These are phyloP conservation scores for Trichonephila inaurata DNA, from an alignment of 1,140 invertebrate genomes.

Conservation along the genomic window DNA sequence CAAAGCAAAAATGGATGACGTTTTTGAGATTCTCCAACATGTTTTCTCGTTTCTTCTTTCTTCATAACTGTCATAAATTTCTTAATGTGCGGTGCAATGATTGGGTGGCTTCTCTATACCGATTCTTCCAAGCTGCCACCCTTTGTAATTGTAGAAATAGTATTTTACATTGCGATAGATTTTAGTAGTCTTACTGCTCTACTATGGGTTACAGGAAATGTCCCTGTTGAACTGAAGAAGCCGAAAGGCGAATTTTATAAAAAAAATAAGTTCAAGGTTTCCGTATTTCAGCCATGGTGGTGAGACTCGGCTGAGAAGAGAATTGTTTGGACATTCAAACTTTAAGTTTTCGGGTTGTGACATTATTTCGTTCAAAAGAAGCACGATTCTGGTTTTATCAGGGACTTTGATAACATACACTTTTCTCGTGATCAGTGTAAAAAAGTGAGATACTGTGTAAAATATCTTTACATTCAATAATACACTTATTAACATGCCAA, in stretches of 20 bases:
- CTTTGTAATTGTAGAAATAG: neutral
- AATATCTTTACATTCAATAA: too few relatives aligned
- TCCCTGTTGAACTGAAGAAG: neutral
- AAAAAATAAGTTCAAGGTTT: neutral
- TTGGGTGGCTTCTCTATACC: neutral
- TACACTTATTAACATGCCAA: too few relatives aligned
- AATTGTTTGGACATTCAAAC: neutral
- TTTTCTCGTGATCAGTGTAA: neutral
- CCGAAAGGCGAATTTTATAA: neutral
- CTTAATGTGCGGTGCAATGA: neutral
- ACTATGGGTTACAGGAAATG: neutral
- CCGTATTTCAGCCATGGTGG: neutral
- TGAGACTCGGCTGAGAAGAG: neutral
- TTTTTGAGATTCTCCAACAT: neutral
- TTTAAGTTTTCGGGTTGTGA: neutral
- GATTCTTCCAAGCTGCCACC: neutral
- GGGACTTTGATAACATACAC: slow-evolving; percentile 9
- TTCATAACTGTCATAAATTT: neutral
- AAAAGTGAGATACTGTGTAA: too few relatives aligned
- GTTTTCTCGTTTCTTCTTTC: neutral
- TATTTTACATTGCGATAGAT: neutral
- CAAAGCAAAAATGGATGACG: neutral
- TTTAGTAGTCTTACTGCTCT: neutral
- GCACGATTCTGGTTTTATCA: neutral
- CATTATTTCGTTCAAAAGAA: slow-evolving; percentile 1